These are phyloP conservation scores for Tinea semifulvella DNA, from an alignment of 2,888 invertebrate species.

Conservation along the genomic window DNA sequence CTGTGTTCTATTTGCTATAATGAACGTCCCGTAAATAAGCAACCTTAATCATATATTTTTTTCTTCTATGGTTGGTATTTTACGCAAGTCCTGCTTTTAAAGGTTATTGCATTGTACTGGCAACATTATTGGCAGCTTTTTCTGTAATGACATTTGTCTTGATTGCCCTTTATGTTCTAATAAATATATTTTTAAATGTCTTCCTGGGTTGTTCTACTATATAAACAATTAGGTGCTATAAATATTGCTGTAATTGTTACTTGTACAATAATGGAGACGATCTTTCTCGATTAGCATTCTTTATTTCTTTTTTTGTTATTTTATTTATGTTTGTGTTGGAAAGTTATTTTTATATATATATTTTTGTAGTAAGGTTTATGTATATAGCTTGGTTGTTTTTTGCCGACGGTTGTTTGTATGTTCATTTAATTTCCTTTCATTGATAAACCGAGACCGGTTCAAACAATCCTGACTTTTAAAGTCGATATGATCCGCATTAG, in stretches of 20 bases:
- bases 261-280: no score
- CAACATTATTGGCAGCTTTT: constrained; percentile 7
- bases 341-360: no score
- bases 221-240: constrained; percentile 2
- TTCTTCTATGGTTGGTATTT: neutral
- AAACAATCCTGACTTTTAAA: no score
- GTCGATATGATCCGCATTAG: no score
- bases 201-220: constrained; percentile 3
- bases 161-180: constrained; percentile 7
- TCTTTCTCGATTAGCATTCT: constrained; percentile 2
- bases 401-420: no score
- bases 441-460: no score
- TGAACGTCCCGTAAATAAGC: no score
- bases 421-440: no score
- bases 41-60: no score
- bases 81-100: neutral
- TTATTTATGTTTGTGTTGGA: neutral
- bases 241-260: neutral
- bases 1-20: no score
- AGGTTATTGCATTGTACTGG: constrained; percentile 6
- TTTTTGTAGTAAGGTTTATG: neutral
- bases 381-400: neutral
- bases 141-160: constrained; percentile 5
- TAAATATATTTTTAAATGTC: no score
- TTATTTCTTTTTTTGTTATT: neutral